Base-by-base conservation (phyloP, 2,888 invertebrate species). In the Pristionchus exspectatus region DNA sequence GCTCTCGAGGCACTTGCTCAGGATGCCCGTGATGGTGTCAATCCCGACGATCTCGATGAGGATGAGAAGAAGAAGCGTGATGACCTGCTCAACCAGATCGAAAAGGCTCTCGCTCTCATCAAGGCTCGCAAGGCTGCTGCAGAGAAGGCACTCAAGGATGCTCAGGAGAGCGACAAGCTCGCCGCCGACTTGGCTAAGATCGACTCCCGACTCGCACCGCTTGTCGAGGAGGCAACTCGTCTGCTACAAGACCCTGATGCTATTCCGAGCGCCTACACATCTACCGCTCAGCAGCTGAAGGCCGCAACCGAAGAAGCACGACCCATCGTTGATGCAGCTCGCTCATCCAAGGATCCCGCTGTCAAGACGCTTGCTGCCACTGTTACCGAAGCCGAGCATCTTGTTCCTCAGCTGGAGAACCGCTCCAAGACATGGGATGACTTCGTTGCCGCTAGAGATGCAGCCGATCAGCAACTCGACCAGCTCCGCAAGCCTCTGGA, bases 401-500 rank as follows among this genome's bases (percentile, higher is more conserved):
- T 91, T 38, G 90, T 90, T 50, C 91, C 91, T 44, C 90, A 90
- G 66, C 93, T 93, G 59, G 91, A 91, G 38, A 90, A 92, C 50
- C 90, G 92, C 85, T 88, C 90, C 85, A 84, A 87, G 27, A 88
- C 90, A 33, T 93, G 92, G 92, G 84, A 91, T 12, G 90, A 91
- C 27, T 94, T 94, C 81, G 91, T 92, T 12, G 90, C 89, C 4
- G 90, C 91, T 54, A 92, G 93, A 27, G 93, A 93, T 63, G 89
- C 90, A 16, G 91, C 92, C 30, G 92, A 92, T 90, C 90, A 91
- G 56, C 88, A 91, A 85, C 90, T 93, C 74, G 92, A 92, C 18
- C 54, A 89, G 84, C 90, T 92, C 24, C 92, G 91, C 44, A 84
- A 87, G 69, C 90, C 90, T 66, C 69, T 92, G 30, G 87, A 87